phyloP scores from a whole-genome alignment of 2,113 vertebrate genomes.

The Callospermophilus lateralis region DNA sequence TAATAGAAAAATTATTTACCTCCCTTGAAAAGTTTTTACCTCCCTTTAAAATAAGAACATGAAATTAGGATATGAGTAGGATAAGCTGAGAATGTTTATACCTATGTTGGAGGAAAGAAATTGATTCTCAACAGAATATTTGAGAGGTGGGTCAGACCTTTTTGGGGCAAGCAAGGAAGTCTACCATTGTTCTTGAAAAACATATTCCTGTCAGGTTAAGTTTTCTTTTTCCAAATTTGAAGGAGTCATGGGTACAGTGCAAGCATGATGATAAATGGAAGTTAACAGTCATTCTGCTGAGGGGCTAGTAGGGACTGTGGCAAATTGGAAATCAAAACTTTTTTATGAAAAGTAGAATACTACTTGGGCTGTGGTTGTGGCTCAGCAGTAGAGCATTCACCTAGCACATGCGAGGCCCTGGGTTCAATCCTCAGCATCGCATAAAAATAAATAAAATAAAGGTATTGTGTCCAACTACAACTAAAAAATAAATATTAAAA shows the following conservation, averaged over 20 bases:
- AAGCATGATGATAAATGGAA: not conserved
- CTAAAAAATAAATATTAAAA: no score
- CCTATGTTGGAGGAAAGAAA: constrained; percentile 17
- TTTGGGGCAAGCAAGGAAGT: not conserved
- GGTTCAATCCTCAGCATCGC: no score
- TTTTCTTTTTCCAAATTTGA: constrained; percentile 48
- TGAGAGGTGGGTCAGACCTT: not conserved
- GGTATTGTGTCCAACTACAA: no score
- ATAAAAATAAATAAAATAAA: no score
- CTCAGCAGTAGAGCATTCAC: no score
- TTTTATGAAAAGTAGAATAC: not conserved
- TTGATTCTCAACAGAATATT: not conserved
- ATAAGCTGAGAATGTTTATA: constrained; percentile 32
- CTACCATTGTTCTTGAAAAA: constrained; percentile 54
- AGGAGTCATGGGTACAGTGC: not conserved
- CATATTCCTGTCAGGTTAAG: constrained; percentile 43
- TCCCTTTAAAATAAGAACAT: constrained; percentile 22
- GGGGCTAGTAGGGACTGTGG: not conserved
- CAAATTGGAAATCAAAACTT: constrained; percentile 11
- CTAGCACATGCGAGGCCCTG: no score
- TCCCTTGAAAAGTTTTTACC: constrained; percentile 12
- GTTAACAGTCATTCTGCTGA: constrained; percentile 22
- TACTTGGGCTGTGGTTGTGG: not conserved
- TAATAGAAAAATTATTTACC: constrained; percentile 29
- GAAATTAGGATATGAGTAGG: constrained; percentile 5